A percentile compares a stretch with the other conserved stretches of the same genome.
Conservation (phyloP, 2,113 vertebrate genomes). For the Pimephales promelas region DNA sequence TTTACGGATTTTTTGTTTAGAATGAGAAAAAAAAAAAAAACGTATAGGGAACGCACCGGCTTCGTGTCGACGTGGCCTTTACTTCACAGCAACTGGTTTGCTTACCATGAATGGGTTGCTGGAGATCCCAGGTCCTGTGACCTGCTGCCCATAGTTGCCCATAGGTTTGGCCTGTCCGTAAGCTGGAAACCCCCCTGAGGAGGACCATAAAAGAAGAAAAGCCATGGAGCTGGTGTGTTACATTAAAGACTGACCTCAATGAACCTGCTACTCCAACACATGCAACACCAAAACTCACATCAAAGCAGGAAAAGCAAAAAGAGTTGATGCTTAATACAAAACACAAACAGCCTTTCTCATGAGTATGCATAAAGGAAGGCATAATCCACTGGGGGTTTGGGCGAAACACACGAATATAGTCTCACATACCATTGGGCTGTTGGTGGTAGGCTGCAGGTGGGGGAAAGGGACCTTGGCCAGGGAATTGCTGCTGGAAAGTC, state of each 20-base stretch:
- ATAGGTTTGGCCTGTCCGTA: conserved; percentile 92
- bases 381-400: conserved; percentile 28
- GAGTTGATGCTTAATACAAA: background rate
- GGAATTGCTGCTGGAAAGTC: conserved; percentile 94
- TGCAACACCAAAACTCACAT: conserved; percentile 37
- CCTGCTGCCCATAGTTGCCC: conserved; percentile 87
- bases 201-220: background rate
- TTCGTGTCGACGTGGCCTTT: too few relatives aligned
- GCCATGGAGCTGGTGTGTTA: background rate
- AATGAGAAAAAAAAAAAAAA: too few relatives aligned
- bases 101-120: conserved; percentile 98
- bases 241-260: background rate
- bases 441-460: conserved; percentile 89
- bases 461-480: conserved; percentile 87
- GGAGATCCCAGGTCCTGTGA: conserved; percentile 86
- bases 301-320: conserved; percentile 18
- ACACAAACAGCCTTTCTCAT: conserved; percentile 34
- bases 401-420: conserved; percentile 35
- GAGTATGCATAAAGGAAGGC: conserved; percentile 11
- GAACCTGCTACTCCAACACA: conserved; percentile 36
- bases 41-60: too few relatives aligned
- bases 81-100: conserved; percentile 26
- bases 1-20: too few relatives aligned
- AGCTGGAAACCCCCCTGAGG: conserved; percentile 87
- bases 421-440: conserved; percentile 90